Percentiles rank a stretch among this genome's conserved stretches.
Conservation (phyloP, 2,797 vertebrate species). For the Sebastes matsubarae region DNA sequence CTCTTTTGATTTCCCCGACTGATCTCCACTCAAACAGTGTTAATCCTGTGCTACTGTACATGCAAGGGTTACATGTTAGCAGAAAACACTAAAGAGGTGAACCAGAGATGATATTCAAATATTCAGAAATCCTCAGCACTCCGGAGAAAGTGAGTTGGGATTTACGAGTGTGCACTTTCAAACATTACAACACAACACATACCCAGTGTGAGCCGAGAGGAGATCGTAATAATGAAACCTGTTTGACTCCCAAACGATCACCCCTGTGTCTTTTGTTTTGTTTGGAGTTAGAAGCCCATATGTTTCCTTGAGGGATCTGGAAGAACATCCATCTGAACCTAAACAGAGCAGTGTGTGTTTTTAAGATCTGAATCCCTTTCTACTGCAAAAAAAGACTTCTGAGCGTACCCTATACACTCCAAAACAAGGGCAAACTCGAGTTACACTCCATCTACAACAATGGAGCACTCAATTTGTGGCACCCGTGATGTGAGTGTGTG, state of each 20-base stretch:
- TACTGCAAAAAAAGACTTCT: constrained; percentile 56
- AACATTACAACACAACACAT: constrained; percentile 21
- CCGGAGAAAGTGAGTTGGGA: constrained; percentile 28
- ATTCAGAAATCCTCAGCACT: constrained; percentile 51
- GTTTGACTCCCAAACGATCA: constrained; percentile 67
- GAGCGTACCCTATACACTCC: constrained; percentile 69
- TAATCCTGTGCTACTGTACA: constrained; percentile 39
- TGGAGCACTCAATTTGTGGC: constrained; percentile 54
- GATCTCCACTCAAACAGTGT: constrained; percentile 50
- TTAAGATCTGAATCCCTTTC: constrained; percentile 72
- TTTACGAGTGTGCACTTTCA: constrained; percentile 44
- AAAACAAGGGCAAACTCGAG: constrained; percentile 78
- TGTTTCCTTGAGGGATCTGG: constrained; percentile 76
- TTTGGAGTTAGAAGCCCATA: constrained; percentile 70
- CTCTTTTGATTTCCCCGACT: constrained; percentile 2
- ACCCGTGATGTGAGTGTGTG: constrained; percentile 42
- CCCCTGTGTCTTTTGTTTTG: constrained; percentile 65
- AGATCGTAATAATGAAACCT: constrained; percentile 66
- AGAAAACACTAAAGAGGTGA: constrained; percentile 50
- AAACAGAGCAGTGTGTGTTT: constrained; percentile 60
- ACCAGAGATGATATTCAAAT: constrained; percentile 58
- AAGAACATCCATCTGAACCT: constrained; percentile 66
- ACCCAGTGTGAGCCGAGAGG: constrained; percentile 11
- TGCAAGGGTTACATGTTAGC: constrained; percentile 32
- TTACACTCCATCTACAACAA: constrained; percentile 57